phyloP scores from a whole-genome alignment of 2,888 invertebrate genomes.

The Odontothrips loti region DNA sequence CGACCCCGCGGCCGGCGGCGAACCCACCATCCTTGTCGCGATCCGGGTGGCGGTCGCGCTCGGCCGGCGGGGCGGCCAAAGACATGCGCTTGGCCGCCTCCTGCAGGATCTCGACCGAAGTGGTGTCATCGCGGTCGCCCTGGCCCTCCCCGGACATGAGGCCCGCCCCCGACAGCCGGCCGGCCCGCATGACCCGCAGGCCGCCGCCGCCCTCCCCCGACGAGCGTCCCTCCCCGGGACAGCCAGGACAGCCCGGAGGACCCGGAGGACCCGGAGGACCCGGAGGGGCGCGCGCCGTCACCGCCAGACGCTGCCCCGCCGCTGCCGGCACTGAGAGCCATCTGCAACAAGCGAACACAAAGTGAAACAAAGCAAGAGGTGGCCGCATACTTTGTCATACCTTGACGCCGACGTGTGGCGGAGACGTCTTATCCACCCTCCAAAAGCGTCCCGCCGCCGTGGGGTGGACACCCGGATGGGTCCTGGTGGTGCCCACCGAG shows the following conservation, averaged over 20 bases:
- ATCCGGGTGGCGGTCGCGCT: background rate
- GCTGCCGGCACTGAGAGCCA: background rate
- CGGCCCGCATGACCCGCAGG: background rate
- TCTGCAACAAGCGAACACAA: background rate
- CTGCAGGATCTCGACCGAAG: background rate
- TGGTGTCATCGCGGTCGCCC: constrained; percentile 7
- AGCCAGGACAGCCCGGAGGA: background rate
- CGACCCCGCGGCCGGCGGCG: background rate
- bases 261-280: too few species aligned
- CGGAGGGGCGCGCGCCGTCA: background rate
- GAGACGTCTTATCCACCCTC: too few species aligned
- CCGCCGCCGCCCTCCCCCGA: background rate
- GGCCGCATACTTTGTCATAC: too few species aligned
- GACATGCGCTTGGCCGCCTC: constrained; percentile 23
- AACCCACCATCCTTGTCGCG: background rate
- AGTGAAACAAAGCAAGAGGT: too few species aligned
- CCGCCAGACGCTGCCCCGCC: background rate
- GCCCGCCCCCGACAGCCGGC: background rate
- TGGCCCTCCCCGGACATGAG: constrained; percentile 1
- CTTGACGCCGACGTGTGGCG: too few species aligned
- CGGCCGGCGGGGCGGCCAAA: constrained; percentile 8
- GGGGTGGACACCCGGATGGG: too few species aligned
- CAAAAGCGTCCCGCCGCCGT: too few species aligned
- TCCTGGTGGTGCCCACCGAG: too few species aligned
- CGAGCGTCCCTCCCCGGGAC: background rate